phyloP scores from a whole-genome alignment of 2,888 invertebrate species.

The Lutraria lutraria region DNA sequence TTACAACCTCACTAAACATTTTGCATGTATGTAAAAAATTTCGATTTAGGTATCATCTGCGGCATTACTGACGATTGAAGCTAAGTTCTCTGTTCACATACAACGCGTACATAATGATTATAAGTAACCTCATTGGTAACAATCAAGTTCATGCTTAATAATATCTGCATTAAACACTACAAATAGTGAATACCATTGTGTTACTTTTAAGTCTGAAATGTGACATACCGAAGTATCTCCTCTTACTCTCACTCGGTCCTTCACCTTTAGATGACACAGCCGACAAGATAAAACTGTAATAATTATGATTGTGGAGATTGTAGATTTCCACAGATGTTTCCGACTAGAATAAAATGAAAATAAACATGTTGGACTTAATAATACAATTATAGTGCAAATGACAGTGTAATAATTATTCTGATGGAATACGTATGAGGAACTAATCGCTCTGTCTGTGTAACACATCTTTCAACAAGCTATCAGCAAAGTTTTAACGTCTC shows the following conservation, averaged over 20 bases:
- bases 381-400: neutral
- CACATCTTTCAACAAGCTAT: no score
- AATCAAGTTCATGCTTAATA: no score
- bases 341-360: slow-evolving; percentile 38
- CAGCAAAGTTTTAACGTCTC: no score
- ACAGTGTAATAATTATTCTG: neutral
- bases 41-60: no score
- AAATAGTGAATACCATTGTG: neutral
- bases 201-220: neutral
- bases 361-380: neutral
- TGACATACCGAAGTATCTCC: slow-evolving; percentile 50
- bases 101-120: no score
- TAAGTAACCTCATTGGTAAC: no score
- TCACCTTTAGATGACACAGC: slow-evolving; percentile 55
- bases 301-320: slow-evolving; percentile 62
- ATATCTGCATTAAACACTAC: neutral
- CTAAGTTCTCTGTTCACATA: no score
- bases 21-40: no score
- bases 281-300: slow-evolving; percentile 53
- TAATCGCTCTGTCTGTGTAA: neutral
- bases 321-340: slow-evolving; percentile 16
- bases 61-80: no score
- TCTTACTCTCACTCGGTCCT: slow-evolving; percentile 45
- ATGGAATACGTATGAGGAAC: neutral
- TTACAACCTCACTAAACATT: no score